Base-by-base conservation (phyloP, 1,140 invertebrate genomes). In the Drosophila bifasciata region DNA sequence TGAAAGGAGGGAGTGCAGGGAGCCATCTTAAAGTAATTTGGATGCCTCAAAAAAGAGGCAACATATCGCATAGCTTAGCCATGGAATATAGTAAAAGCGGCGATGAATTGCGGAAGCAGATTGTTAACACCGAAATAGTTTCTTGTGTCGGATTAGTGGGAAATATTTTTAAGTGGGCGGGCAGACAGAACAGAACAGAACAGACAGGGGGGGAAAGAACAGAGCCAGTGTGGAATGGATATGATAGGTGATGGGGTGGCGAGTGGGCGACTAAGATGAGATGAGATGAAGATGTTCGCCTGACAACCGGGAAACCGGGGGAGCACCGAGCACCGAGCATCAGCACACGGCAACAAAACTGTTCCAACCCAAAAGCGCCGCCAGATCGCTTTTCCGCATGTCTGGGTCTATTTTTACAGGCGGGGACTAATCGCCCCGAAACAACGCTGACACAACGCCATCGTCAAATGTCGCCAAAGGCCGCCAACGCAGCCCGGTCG, bases 321-420 rank as follows among this genome's bases (percentile, higher is more conserved):
- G n/a, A n/a, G n/a, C n/a, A n/a, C n/a, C n/a, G n/a, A n/a, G n/a
- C n/a, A n/a, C n/a, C n/a, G n/a, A n/a, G n/a, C n/a, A n/a, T n/a
- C n/a, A 59, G 60, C 51, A 62, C 59, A 62, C 59, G 51, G 59
- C 40, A 62, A 44, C 52, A 57, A 57, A 25, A 17, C 41, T 45
- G 6, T 28, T 8, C 51, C 51, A 36, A n/a, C 15, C 39, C n/a
- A n/a, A 7, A 7, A 45, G 45, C 36, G 40, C 71, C 53, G n/a
- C n/a, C n/a, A n/a, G n/a, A 43, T 28, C 56, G 55, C 32, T 83
- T 79, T 81, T 81, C 79, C 79, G 78, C 79, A 83, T 85, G 80
- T 85, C 80, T 85, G 77, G 58, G 73, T 55, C 80, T 85, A 85
- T 85, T 85, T 84, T 73, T 80, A n/a, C n/a, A n/a, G n/a, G 73